Percentiles rank a stretch among this genome's conserved stretches.
These are phyloP conservation scores for Panonychus citri DNA, from an alignment of 1,140 invertebrate genomes.

Conservation along the genomic window DNA sequence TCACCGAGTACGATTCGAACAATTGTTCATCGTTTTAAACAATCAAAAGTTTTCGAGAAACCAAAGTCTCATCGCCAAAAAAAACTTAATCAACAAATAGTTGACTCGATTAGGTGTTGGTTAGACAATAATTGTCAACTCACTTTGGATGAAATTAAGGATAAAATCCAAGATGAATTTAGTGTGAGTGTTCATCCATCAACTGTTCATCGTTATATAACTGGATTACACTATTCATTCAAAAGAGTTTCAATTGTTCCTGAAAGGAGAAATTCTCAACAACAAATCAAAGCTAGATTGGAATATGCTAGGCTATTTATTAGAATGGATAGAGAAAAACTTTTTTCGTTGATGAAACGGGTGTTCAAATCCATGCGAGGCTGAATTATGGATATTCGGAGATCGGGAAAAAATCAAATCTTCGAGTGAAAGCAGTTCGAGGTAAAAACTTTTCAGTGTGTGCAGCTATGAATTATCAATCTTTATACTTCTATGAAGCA, in stretches of 20 bases:
- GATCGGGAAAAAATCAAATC: neutral
- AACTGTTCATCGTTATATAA: neutral
- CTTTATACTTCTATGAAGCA: too few relatives aligned
- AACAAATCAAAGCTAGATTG: neutral
- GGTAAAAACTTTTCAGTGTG: neutral
- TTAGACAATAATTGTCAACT: neutral
- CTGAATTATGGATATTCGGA: neutral
- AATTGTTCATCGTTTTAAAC: too few relatives aligned
- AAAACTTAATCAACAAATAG: neutral
- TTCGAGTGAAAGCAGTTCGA: neutral
- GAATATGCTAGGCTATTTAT: neutral
- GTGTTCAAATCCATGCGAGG: neutral
- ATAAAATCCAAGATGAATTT: neutral
- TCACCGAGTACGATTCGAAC: too few relatives aligned
- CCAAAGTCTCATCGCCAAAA: neutral
- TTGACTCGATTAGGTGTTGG: neutral
- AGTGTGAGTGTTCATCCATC: neutral
- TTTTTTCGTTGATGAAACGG: neutral
- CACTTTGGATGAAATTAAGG: neutral
- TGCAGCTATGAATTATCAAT: too few relatives aligned
- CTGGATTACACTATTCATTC: neutral
- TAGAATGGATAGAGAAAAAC: neutral
- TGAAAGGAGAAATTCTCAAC: neutral
- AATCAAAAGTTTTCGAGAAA: neutral
- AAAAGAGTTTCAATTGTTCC: neutral